These are phyloP conservation scores for Pemphredon lugubris DNA, from an alignment of 2,888 invertebrate genomes.

Conservation along the genomic window DNA sequence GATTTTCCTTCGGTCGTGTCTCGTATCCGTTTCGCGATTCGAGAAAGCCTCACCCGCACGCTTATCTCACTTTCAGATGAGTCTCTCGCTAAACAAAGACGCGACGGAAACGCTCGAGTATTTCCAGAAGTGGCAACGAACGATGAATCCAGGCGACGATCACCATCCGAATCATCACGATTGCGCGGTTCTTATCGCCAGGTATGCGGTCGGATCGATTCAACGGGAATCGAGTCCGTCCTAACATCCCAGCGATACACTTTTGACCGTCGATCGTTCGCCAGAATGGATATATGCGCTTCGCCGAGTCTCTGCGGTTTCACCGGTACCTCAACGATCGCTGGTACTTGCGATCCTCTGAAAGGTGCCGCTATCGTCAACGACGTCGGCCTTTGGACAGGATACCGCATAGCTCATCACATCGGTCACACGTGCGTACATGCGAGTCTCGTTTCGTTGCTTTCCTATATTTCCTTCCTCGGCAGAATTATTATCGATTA, in stretches of 20 bases:
- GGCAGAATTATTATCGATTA: no score
- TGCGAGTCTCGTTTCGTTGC: no score
- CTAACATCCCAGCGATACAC: constrained; percentile 17
- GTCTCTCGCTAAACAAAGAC: constrained; percentile 79
- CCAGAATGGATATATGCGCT: constrained; percentile 78
- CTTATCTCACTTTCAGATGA: no score
- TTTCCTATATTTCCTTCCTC: no score
- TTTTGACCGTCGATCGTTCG: constrained; percentile 43
- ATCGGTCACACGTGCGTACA: constrained; percentile 84
- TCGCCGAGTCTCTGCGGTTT: constrained; percentile 77
- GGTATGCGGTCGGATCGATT: constrained; percentile 72
- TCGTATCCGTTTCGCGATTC: no score
- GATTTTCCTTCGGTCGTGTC: no score
- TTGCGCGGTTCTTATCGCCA: constrained; percentile 83
- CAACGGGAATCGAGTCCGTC: constrained; percentile 21
- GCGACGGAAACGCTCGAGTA: constrained; percentile 82
- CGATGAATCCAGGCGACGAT: constrained; percentile 82
- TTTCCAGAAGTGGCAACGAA: constrained; percentile 83
- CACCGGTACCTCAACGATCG: constrained; percentile 83
- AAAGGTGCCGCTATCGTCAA: constrained; percentile 83
- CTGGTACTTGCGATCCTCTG: constrained; percentile 83
- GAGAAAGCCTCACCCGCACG: no score
- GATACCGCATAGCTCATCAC: constrained; percentile 84
- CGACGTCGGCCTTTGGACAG: constrained; percentile 83
- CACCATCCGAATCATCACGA: constrained; percentile 84